Conservation (phyloP, 2,113 vertebrate species). For the Hemiscyllium ocellatum region DNA sequence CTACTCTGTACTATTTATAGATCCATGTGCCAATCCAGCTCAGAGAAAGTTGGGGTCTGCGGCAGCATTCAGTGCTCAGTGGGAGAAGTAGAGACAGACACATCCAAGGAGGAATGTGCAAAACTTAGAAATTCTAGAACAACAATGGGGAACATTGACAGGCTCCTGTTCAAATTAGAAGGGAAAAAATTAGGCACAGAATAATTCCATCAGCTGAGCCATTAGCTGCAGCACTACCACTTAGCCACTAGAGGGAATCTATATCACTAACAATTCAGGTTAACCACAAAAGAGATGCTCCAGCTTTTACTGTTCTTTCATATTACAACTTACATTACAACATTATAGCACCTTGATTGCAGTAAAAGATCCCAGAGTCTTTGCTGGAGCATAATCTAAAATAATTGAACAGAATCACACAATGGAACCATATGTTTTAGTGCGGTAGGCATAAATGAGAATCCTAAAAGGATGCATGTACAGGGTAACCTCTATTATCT, state of each 20-base stretch:
- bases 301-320: neutral
- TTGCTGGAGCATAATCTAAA: too few species aligned
- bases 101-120: neutral
- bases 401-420: too few species aligned
- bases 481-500: neutral
- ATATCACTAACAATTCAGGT: neutral
- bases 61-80: neutral
- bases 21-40: neutral
- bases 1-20: neutral
- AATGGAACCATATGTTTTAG: neutral
- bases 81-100: too few species aligned
- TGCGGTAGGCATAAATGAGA: neutral
- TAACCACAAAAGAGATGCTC: neutral
- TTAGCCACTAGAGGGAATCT: neutral
- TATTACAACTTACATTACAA: neutral
- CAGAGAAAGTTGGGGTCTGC: neutral
- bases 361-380: neutral
- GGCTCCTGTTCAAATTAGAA: neutral
- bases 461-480: neutral
- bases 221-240: neutral
- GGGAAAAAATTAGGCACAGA: neutral
- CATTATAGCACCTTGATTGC: neutral
- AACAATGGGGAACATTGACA: neutral
- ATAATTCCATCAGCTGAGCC: neutral
- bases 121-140: neutral